Conservation (phyloP, 2,113 vertebrate species). For the Nibea coibor region DNA sequence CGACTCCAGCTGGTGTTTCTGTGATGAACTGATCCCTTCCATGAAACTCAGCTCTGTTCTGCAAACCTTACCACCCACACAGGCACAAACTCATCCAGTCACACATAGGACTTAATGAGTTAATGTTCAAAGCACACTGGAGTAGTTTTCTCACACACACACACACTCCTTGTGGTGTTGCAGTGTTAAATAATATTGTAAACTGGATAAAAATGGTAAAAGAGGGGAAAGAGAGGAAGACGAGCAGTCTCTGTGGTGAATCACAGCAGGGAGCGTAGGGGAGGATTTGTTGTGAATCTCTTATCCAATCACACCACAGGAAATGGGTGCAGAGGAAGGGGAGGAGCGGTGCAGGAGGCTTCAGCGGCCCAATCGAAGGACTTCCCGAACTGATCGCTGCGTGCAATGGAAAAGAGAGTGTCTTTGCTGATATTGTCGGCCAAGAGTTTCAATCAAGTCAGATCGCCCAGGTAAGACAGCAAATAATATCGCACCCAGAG, state of each 20-base stretch:
- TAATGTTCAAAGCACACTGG: neutral
- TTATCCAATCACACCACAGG: slow-evolving; percentile 74
- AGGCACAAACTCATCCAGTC: neutral
- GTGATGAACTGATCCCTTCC: neutral
- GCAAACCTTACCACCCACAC: neutral
- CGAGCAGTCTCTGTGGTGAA: slow-evolving; percentile 29
- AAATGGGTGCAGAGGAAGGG: slow-evolving; percentile 85
- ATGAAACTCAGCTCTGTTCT: neutral
- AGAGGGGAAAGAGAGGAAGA: slow-evolving; percentile 36
- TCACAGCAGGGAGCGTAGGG: slow-evolving; percentile 34
- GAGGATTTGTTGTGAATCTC: slow-evolving; percentile 34
- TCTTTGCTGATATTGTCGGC: slow-evolving; percentile 87
- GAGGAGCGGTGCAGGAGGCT: slow-evolving; percentile 67
- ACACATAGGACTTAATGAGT: neutral
- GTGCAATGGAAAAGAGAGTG: slow-evolving; percentile 88
- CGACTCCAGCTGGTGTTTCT: neutral
- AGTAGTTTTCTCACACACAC: slow-evolving; percentile 4
- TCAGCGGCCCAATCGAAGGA: slow-evolving; percentile 87
- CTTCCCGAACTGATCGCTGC: slow-evolving; percentile 94
- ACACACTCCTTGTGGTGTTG: slow-evolving; percentile 11
- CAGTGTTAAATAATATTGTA: slow-evolving; percentile 57
- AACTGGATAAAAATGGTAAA: slow-evolving; percentile 53
- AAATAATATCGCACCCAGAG: neutral
- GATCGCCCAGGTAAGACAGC: slow-evolving; percentile 87
- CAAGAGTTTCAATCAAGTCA: slow-evolving; percentile 84